phyloP scores from a whole-genome alignment of 2,888 invertebrate genomes.

The Ornithoptera alexandrae region DNA sequence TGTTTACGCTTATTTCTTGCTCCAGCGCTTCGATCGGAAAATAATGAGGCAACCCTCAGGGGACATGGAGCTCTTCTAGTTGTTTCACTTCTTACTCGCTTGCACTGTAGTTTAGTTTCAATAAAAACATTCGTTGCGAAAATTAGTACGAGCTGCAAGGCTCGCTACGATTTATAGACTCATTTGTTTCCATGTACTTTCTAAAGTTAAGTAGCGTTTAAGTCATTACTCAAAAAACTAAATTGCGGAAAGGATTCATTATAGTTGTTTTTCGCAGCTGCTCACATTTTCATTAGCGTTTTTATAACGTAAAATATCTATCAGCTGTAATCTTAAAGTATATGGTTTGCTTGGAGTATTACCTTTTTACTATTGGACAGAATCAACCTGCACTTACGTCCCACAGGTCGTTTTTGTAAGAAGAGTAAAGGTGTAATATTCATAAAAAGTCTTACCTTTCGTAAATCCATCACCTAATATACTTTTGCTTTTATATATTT shows the following conservation, averaged over 20 bases:
- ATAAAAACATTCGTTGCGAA: constrained; percentile 36
- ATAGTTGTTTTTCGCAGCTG: constrained; percentile 8
- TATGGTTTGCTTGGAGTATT: background rate
- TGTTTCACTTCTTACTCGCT: constrained; percentile 34
- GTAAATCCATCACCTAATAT: too few species aligned
- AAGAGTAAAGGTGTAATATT: too few species aligned
- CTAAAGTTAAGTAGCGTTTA: constrained; percentile 20
- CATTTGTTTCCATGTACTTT: constrained; percentile 24
- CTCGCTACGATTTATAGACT: constrained; percentile 18
- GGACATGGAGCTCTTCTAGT: constrained; percentile 36
- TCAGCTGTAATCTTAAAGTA: background rate
- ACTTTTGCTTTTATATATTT: too few species aligned
- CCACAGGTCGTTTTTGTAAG: too few species aligned
- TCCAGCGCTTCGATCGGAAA: constrained; percentile 47
- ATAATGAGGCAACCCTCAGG: constrained; percentile 43
- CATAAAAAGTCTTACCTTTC: too few species aligned
- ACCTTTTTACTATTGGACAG: too few species aligned
- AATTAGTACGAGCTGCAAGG: constrained; percentile 19
- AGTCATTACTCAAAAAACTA: constrained; percentile 19
- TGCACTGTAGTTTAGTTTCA: constrained; percentile 38
- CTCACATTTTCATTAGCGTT: background rate
- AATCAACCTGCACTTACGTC: too few species aligned
- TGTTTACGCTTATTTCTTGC: constrained; percentile 47
- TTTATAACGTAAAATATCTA: background rate
- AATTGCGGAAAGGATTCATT: constrained; percentile 17